Base-by-base conservation (phyloP, 1,140 invertebrate species). In the Tetraneura akinire region DNA sequence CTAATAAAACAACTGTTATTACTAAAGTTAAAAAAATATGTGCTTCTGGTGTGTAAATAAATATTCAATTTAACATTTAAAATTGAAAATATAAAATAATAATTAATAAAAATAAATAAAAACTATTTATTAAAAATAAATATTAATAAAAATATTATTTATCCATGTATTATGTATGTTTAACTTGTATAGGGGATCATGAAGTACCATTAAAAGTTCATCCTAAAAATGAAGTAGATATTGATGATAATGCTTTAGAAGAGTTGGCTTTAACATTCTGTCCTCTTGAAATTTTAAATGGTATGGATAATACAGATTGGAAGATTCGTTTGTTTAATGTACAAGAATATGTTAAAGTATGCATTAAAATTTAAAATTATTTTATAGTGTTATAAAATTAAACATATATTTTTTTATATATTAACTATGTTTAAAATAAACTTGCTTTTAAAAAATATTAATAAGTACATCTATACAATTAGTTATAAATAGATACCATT, bases 231-330 rank as follows among this genome's bases (percentile, higher is more conserved):
- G 89, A 91, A 84, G 86, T 86, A 62, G 90, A 90, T 84, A 83
- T 89, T 71, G 87, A 83, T 47, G 86, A 88, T n/a, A 93, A 94
- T 81, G 92, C 92, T 82, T 90, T 92, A 2, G 90, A 91, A 80
- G 90, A 90, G 82, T 90, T 91, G 84, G 90, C 91, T 9, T 85
- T 87, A 37, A 89, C 89, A 80, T 84, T 92, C 1, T 85, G 95
- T 6, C 85, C 90, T 11, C 84, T 86, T 3, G 91, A 92, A 49
- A 85, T 90, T 32, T 83, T 94, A n/a, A 85, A 85, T 83, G 92
- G 92, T 74, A 86, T 97, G 9, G 86, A 87, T 1, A 94, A 94
- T 86, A 84, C 88, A 74, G 95, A 95, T 85, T 97, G 95, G 95
- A 97, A 97, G 87, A 92, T 87, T 53, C 89, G 95, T 68, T 86